These are phyloP conservation scores for Gouania willdenowi DNA, from an alignment of 2,797 vertebrate genomes.

Conservation along the genomic window DNA sequence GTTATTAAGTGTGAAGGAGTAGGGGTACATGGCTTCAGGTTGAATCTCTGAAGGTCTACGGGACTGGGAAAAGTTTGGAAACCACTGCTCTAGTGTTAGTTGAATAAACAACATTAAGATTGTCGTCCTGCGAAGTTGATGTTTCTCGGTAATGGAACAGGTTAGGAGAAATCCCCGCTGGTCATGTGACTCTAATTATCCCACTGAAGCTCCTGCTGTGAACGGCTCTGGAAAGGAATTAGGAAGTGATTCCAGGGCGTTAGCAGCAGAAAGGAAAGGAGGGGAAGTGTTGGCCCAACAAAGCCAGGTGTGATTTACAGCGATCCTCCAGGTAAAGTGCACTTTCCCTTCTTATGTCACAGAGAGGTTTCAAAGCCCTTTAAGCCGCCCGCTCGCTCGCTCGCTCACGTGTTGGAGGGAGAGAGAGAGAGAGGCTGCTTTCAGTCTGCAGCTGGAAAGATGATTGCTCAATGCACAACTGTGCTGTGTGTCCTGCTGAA, in stretches of 20 bases:
- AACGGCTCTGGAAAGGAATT: slow-evolving; percentile 1
- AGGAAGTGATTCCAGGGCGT: neutral
- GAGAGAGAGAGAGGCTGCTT: slow-evolving; percentile 3
- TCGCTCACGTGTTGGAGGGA: slow-evolving; percentile 55
- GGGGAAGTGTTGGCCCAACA: slow-evolving; percentile 60
- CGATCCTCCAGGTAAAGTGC: slow-evolving; percentile 68
- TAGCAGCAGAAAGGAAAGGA: neutral
- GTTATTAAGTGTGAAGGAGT: too few species aligned
- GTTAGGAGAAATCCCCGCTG: slow-evolving; percentile 31
- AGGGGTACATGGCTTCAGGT: too few species aligned
- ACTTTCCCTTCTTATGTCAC: slow-evolving; percentile 44
- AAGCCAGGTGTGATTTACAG: slow-evolving; percentile 66
- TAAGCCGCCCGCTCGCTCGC: slow-evolving; percentile 64
- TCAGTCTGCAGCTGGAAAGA: slow-evolving; percentile 1
- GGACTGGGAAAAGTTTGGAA: too few species aligned
- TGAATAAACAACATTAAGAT: too few species aligned
- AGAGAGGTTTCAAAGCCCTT: slow-evolving; percentile 59
- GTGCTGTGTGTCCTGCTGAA: too few species aligned
- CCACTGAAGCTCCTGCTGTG: slow-evolving; percentile 12
- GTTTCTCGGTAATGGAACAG: too few species aligned
- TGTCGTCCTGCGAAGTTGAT: too few species aligned
- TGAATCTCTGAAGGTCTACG: too few species aligned
- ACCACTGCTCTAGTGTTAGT: too few species aligned
- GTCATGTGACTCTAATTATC: slow-evolving; percentile 24
- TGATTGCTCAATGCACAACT: neutral